These are phyloP conservation scores for Agriotes lineatus DNA, from an alignment of 2,888 invertebrate species.

Conservation along the genomic window DNA sequence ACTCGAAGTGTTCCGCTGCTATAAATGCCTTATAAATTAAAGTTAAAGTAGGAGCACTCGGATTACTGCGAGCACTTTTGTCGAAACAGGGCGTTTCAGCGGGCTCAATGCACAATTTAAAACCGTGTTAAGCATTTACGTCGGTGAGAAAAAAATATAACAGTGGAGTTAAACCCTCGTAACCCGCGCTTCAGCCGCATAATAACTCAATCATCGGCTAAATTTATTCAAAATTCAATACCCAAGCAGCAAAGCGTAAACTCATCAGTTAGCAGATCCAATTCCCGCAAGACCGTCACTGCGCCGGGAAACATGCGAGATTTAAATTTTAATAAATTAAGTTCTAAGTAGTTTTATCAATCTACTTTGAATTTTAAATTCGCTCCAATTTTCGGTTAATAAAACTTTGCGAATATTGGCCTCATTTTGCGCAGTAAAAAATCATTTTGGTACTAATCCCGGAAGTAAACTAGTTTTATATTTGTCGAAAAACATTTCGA, in stretches of 20 bases:
- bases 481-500: too few relatives aligned
- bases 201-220: conserved; percentile 9
- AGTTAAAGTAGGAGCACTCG: not conserved
- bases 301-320: not conserved
- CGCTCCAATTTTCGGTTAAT: not conserved
- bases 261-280: conserved; percentile 12
- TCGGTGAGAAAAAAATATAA: not conserved
- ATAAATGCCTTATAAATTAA: not conserved
- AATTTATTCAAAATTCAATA: conserved; percentile 19
- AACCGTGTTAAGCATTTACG: not conserved
- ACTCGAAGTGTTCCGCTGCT: not conserved
- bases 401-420: not conserved
- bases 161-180: not conserved
- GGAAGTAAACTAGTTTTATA: too few relatives aligned
- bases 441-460: too few relatives aligned
- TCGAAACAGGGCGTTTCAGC: not conserved
- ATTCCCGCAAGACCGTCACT: conserved; percentile 12
- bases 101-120: not conserved
- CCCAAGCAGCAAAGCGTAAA: conserved; percentile 5
- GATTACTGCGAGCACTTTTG: not conserved
- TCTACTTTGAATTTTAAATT: not conserved
- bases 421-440: not conserved
- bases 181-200: not conserved
- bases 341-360: conserved; percentile 4
- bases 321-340: conserved; percentile 16